Evolutionary conservation across 2,797 vertebrate genomes (phyloP).

Genomic region (Sebastes miniatus): DNA sequence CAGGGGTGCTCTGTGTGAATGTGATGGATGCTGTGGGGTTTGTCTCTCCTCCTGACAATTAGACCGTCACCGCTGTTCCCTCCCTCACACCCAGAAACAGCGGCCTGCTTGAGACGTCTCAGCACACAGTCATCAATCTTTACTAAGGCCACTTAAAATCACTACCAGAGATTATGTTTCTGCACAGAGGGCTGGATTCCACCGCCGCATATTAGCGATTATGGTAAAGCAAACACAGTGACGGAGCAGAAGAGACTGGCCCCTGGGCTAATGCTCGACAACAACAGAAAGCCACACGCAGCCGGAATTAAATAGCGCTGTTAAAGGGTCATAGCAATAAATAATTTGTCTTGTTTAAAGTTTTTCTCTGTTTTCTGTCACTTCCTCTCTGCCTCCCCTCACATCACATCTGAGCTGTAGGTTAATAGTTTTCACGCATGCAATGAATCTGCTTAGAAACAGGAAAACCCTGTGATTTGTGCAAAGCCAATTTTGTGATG

Average conservation of each 20-base stretch:
- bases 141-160: constrained; percentile 53
- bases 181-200: constrained; percentile 27
- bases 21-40: constrained; percentile 64
- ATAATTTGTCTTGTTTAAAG: constrained; percentile 33
- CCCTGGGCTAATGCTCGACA: constrained; percentile 26
- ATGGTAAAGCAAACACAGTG: constrained; percentile 48
- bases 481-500: not conserved
- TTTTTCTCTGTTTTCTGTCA: constrained; percentile 34
- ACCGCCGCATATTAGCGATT: constrained; percentile 35
- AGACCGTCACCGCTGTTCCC: constrained; percentile 35
- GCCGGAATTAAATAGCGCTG: constrained; percentile 25
- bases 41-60: constrained; percentile 61
- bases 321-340: constrained; percentile 47
- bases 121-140: constrained; percentile 62
- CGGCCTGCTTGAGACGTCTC: constrained; percentile 39
- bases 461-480: not conserved
- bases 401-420: not conserved
- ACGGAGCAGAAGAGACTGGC: constrained; percentile 41
- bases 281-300: not conserved
- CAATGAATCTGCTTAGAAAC: not conserved
- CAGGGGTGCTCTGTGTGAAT: constrained; percentile 39
- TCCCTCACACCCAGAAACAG: constrained; percentile 35
- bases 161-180: constrained; percentile 40
- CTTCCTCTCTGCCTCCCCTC: not conserved
- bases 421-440: not conserved